Conservation (phyloP, 2,888 invertebrate genomes). For the Lasius platythorax region DNA sequence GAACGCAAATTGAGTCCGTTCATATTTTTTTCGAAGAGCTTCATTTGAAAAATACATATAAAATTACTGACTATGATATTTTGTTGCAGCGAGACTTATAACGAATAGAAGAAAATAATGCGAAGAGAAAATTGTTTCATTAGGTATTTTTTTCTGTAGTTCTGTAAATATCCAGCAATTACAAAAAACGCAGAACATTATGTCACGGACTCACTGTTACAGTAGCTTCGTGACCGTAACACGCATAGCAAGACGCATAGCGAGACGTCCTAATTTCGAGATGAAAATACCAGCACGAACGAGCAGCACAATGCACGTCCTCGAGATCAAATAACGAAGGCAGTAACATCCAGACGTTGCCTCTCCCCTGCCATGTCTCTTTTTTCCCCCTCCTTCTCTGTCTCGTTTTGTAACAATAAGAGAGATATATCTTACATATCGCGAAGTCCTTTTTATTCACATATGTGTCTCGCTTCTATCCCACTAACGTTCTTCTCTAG, state of each 20-base stretch:
- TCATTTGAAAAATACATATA: not conserved
- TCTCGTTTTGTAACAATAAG: conserved; percentile 25
- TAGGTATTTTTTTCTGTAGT: not conserved
- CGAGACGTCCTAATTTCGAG: conserved; percentile 44
- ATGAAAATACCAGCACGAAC: conserved; percentile 11
- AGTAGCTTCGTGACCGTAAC: not conserved
- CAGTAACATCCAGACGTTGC: conserved; percentile 17
- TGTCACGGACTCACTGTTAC: not conserved
- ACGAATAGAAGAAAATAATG: not conserved
- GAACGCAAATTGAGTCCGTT: not conserved
- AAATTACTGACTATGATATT: conserved; percentile 8
- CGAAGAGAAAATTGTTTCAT: not conserved
- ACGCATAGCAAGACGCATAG: conserved; percentile 5
- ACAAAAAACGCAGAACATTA: not conserved
- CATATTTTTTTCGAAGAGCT: not conserved
- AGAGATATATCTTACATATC: conserved; percentile 42
- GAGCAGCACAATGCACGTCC: conserved; percentile 41
- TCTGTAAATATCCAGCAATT: conserved; percentile 6
- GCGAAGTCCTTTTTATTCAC: conserved; percentile 59
- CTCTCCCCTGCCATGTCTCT: not conserved
- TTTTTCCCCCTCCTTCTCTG: not conserved
- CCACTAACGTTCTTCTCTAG: conserved; percentile 25
- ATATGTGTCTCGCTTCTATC: conserved; percentile 35
- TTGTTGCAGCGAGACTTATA: not conserved
- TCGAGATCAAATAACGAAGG: conserved; percentile 47